These are phyloP conservation scores for Volucella inflata DNA, from an alignment of 2,888 invertebrate species.

Conservation along the genomic window DNA sequence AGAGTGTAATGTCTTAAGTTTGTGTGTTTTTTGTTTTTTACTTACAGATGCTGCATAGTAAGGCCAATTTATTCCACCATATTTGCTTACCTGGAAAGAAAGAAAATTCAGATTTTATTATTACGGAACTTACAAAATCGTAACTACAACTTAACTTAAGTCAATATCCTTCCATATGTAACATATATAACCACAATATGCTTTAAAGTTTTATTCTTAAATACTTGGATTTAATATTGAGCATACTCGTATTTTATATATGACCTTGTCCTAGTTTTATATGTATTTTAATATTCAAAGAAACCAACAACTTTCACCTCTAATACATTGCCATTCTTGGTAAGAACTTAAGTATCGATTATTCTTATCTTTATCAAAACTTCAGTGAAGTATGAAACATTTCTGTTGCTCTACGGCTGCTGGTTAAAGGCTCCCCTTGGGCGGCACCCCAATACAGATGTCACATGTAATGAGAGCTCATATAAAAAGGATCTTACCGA, in stretches of 20 bases:
- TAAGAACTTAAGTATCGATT: conserved; percentile 51
- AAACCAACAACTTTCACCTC: neutral
- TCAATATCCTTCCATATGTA: neutral
- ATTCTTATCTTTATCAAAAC: conserved; percentile 53
- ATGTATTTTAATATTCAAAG: neutral
- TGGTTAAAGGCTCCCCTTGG: neutral
- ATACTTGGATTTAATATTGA: too few relatives aligned
- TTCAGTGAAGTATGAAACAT: conserved; percentile 40
- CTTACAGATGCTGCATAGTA: conserved; percentile 1
- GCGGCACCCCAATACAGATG: conserved; percentile 25
- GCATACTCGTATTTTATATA: too few relatives aligned
- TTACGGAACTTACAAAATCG: neutral
- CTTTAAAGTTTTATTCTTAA: too few relatives aligned
- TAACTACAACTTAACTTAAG: neutral
- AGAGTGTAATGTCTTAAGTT: neutral
- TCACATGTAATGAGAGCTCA: conserved; percentile 64
- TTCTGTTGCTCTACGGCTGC: conserved; percentile 33
- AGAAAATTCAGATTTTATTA: neutral
- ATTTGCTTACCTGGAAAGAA: conserved; percentile 50
- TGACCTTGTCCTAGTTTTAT: conserved; percentile 39
- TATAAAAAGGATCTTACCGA: conserved; percentile 44
- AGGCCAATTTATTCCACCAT: neutral
- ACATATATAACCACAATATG: too few relatives aligned
- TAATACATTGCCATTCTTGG: neutral
- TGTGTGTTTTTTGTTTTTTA: neutral